Percentiles rank a stretch among this genome's conserved stretches.
Evolutionary conservation across 2,888 invertebrate genomes (phyloP).

Genomic region (Bembecia ichneumoniformis): DNA sequence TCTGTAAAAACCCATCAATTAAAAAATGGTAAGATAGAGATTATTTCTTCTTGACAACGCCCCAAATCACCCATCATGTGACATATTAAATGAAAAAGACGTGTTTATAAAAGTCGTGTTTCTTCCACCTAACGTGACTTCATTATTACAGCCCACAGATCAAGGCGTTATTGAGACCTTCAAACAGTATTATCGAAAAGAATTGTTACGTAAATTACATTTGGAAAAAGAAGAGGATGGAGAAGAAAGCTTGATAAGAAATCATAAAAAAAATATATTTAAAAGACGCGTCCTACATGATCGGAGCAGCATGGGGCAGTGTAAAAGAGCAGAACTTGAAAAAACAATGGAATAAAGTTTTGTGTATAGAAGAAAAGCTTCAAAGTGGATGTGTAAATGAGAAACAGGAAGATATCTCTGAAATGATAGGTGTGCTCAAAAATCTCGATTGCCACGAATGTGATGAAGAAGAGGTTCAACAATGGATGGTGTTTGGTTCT

Average conservation of each 20-base stretch:
- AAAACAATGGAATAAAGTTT: slow-evolving; percentile 14
- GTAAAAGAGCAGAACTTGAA: slow-evolving; percentile 13
- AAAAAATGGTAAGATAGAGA: slow-evolving; percentile 14
- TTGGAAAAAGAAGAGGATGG: too few relatives aligned
- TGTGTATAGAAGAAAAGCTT: slow-evolving; percentile 10
- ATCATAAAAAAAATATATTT: slow-evolving; percentile 16
- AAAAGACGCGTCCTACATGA: slow-evolving; percentile 13
- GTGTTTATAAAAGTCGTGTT: too few relatives aligned
- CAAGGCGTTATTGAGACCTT: too few relatives aligned
- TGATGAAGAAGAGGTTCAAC: slow-evolving; percentile 14
- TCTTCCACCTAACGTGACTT: too few relatives aligned
- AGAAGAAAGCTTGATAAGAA: slow-evolving; percentile 13
- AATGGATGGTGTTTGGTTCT: too few relatives aligned
- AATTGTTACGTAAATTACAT: slow-evolving; percentile 14
- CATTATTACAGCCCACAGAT: too few relatives aligned
- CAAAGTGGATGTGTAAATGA: slow-evolving; percentile 12
- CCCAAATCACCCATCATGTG: slow-evolving; percentile 15
- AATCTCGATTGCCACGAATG: slow-evolving; percentile 13
- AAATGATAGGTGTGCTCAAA: slow-evolving; percentile 13
- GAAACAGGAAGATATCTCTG: slow-evolving; percentile 13
- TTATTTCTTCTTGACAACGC: slow-evolving; percentile 15
- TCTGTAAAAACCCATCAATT: slow-evolving; percentile 12
- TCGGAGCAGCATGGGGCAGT: slow-evolving; percentile 13
- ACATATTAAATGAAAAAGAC: slow-evolving; percentile 13
- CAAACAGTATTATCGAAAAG: slow-evolving; percentile 16